Conservation (phyloP, 2,113 vertebrate genomes). For the Dasyurus viverrinus region DNA sequence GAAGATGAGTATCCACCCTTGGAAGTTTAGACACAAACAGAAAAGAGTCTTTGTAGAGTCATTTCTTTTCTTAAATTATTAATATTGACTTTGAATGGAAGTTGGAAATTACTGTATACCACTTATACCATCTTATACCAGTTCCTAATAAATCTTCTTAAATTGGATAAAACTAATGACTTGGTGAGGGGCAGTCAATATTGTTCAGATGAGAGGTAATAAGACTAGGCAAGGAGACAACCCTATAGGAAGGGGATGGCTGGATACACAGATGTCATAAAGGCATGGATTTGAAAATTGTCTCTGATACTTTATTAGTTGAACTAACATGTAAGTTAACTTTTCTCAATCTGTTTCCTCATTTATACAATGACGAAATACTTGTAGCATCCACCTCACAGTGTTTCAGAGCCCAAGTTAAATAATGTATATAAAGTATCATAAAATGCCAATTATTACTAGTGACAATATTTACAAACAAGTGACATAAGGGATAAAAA, state of each 20-base stretch:
- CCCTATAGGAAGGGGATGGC: background rate
- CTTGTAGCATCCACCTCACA: background rate
- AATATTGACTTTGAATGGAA: constrained; percentile 67
- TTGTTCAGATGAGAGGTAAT: background rate
- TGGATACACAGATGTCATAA: background rate
- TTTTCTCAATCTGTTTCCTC: background rate
- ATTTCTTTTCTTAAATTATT: constrained; percentile 68
- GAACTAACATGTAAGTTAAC: background rate
- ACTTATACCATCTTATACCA: too few species aligned
- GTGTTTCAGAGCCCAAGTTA: background rate
- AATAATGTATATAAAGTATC: background rate
- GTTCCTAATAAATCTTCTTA: background rate
- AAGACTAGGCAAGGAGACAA: background rate
- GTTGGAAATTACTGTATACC: constrained; percentile 68
- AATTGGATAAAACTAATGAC: background rate
- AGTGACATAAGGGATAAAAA: background rate
- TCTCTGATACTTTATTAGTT: background rate
- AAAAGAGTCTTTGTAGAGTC: constrained; percentile 51
- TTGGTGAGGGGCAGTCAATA: background rate
- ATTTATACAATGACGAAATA: background rate
- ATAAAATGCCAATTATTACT: background rate
- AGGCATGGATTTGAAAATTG: background rate
- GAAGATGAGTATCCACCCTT: constrained; percentile 39
- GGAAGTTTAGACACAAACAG: constrained; percentile 62
- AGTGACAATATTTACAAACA: background rate